Base-by-base conservation (phyloP, 2,113 vertebrate genomes). In the Pseudorasbora parva region DNA sequence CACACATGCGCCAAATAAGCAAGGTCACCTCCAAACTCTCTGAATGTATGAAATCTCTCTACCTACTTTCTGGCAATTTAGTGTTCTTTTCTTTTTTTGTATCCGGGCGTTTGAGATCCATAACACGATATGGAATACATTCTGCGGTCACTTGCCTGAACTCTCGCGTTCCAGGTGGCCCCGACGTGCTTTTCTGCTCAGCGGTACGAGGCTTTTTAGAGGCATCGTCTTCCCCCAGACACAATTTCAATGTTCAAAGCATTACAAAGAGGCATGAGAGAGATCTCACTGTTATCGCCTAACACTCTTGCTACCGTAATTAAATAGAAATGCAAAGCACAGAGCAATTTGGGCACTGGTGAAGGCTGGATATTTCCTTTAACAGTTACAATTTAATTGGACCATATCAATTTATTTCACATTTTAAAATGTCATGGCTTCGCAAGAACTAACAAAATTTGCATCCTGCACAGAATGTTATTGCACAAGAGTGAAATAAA, bases 351-450 rank as follows among this genome's bases (percentile, higher is more conserved):
- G 84, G 89, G 90, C 87, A 74, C 85, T 78, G 71, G 84, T 79
- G 83, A 86, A 87, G 76, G 84, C 84, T 83, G 85, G 69, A 81
- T 87, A 83, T 83, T 86, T 81, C 78, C 78, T 85, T 82, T 86
- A 88, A 88, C 88, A 87, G 91, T 88, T 91, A 87, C 91, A 92
- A 90, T 92, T 91, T 93, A 94, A 94, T 92, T 93, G 92, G 88
- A 86, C 91, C 88, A 91, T 92, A 94, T 93, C 91, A 93, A 93
- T 94, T 94, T 93, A 93, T 93, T 93, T 93, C 90, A 86, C 91
- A 91, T 94, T 93, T 93, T 90, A 87, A 94, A 94, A 94, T 94
- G 94, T 94, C 93, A 94, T 86, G 86, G 88, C 93, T 93, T 88
- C 84, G 88, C 82, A 89, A 88, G 92, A 92, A 93, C 91, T 92